phyloP scores from a whole-genome alignment of 64 coral and sea anemone genomes.

The Acropora tenuis region DNA sequence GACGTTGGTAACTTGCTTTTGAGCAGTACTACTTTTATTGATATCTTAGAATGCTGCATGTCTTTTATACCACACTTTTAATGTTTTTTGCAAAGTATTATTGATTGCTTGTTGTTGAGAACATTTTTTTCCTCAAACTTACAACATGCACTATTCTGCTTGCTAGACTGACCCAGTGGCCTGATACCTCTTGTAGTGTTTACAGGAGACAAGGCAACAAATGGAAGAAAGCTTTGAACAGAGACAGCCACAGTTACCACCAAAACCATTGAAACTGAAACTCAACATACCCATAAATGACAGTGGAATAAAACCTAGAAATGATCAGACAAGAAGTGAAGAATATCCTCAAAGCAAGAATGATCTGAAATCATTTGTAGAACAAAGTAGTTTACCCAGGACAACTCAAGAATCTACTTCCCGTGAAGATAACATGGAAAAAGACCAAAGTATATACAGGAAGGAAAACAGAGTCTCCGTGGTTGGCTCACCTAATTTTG shows the following conservation, averaged over 20 bases:
- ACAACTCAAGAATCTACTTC: constrained; percentile 9
- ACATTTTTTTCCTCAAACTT: background rate
- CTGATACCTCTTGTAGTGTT: constrained; percentile 56
- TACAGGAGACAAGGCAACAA: background rate
- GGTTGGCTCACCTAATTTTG: constrained; percentile 82
- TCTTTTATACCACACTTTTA: too few relatives aligned
- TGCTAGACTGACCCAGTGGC: constrained; percentile 21
- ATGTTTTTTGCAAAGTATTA: too few relatives aligned
- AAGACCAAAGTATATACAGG: background rate
- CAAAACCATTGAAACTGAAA: background rate
- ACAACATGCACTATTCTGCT: constrained; percentile 47
- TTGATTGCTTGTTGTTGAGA: too few relatives aligned
- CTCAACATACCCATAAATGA: background rate
- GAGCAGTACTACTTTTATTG: too few relatives aligned
- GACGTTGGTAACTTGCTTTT: too few relatives aligned
- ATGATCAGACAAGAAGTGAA: constrained; percentile 52
- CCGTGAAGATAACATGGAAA: background rate
- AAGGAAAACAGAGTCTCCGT: constrained; percentile 39
- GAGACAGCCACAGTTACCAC: background rate
- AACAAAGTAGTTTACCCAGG: background rate
- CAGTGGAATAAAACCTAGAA: background rate
- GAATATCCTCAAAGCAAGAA: constrained; percentile 25
- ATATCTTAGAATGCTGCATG: too few relatives aligned
- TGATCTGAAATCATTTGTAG: background rate
- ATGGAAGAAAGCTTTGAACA: background rate